phyloP scores from a whole-genome alignment of 2,797 vertebrate genomes.

The Cephalopachus bancanus region DNA sequence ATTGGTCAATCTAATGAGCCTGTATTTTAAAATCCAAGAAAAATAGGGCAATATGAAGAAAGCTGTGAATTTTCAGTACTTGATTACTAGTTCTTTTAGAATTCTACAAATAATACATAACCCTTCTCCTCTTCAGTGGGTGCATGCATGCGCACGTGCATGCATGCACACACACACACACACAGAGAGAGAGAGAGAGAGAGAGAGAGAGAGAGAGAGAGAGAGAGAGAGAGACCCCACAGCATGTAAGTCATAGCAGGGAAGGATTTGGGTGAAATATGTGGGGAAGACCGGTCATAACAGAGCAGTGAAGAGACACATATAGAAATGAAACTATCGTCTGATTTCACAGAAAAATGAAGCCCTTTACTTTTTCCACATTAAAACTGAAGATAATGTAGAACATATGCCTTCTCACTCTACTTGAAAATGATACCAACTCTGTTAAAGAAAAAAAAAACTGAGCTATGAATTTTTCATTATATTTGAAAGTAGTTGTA shows the following conservation, averaged over 20 bases:
- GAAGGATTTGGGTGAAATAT: background rate
- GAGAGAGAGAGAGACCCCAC: no score
- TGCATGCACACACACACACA: background rate
- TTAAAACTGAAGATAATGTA: slow-evolving; percentile 57
- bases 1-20: slow-evolving; percentile 51
- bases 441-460: slow-evolving; percentile 45
- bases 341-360: slow-evolving; percentile 62
- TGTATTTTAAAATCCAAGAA: slow-evolving; percentile 59
- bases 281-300: background rate
- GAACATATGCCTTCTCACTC: slow-evolving; percentile 32
- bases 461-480: slow-evolving; percentile 79
- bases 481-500: slow-evolving; percentile 76
- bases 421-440: slow-evolving; percentile 63
- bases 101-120: background rate
- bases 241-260: no score
- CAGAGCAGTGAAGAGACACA: background rate
- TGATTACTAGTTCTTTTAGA: slow-evolving; percentile 28
- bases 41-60: slow-evolving; percentile 6
- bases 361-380: background rate
- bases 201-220: background rate
- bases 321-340: slow-evolving; percentile 4
- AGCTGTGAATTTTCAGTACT: slow-evolving; percentile 50
- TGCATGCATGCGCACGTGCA: background rate
- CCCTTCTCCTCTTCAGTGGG: background rate
- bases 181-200: no score